Evolutionary conservation across 2,888 invertebrate species (phyloP).

Genomic region (Portevinia maculata): DNA sequence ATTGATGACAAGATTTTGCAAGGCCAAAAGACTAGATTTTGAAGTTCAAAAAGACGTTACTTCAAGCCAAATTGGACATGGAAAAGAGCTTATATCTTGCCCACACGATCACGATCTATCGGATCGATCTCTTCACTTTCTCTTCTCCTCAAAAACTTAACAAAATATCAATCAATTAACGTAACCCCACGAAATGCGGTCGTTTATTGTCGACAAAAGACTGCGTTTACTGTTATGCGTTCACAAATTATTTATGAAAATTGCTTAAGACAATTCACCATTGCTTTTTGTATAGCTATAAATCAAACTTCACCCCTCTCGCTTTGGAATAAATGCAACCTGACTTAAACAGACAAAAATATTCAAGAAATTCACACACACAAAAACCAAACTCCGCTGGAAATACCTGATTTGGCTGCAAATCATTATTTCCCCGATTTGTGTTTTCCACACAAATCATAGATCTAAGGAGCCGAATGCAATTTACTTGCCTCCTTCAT

Average conservation of each 20-base stretch:
- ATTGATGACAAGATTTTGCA: too few relatives aligned
- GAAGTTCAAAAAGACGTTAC: too few relatives aligned
- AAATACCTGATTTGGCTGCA: conserved; percentile 64
- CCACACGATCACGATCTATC: accelerated
- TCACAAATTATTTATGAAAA: neutral
- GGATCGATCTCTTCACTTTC: neutral
- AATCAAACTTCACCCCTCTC: conserved; percentile 2
- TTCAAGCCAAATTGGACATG: too few relatives aligned
- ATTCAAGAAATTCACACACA: conserved; percentile 57
- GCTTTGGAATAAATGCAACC: conserved; percentile 4
- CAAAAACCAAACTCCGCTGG: conserved; percentile 8
- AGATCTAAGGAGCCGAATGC: conserved; percentile 69
- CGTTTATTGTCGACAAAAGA: neutral
- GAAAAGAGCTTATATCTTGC: too few relatives aligned
- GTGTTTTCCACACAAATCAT: conserved; percentile 49
- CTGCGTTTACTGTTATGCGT: neutral
- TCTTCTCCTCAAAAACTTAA: neutral
- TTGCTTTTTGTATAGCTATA: conserved; percentile 1
- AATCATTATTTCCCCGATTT: conserved; percentile 50
- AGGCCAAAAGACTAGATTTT: too few relatives aligned
- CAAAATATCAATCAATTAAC: neutral
- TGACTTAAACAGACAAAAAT: conserved; percentile 18
- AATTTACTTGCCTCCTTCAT: conserved; percentile 37
- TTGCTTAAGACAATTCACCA: conserved; percentile 2
- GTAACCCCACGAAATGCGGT: conserved; percentile 3